A percentile compares a stretch with the other conserved stretches of the same genome.
These are phyloP conservation scores for Falco columbarius DNA, from an alignment of 2,797 vertebrate species.

Conservation along the genomic window DNA sequence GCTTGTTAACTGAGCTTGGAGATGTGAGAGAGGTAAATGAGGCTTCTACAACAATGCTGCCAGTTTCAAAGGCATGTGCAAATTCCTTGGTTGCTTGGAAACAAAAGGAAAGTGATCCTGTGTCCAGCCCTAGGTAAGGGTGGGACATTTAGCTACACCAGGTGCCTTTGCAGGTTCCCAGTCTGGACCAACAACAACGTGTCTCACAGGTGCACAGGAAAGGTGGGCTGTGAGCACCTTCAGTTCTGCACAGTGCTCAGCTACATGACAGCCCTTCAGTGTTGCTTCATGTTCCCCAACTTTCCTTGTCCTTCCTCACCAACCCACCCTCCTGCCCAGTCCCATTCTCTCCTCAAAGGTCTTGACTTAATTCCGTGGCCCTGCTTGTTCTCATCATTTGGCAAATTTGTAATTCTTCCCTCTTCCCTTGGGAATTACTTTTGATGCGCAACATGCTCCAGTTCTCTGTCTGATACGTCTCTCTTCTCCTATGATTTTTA, in stretches of 20 bases:
- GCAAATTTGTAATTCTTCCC: background rate
- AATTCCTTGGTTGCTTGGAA: background rate
- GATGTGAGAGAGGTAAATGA: background rate
- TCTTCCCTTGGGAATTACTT: background rate
- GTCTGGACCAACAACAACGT: background rate
- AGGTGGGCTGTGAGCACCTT: background rate
- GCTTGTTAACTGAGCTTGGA: background rate
- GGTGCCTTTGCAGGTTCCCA: background rate
- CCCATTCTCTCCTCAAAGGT: background rate
- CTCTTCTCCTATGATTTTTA: background rate
- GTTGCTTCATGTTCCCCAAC: background rate
- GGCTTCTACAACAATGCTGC: fast-evolving
- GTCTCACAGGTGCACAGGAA: background rate
- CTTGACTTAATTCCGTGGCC: background rate
- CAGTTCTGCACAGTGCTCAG: background rate
- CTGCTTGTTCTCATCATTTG: background rate
- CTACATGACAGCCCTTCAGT: background rate
- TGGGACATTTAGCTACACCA: background rate
- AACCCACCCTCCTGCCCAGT: background rate
- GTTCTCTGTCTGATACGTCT: background rate
- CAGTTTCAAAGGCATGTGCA: background rate
- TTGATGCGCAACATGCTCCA: background rate
- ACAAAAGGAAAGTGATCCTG: background rate
- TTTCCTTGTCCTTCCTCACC: background rate
- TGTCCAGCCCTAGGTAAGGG: background rate